Evolutionary conservation across 2,888 invertebrate genomes (phyloP).

Genomic region (Callosobruchus maculatus): DNA sequence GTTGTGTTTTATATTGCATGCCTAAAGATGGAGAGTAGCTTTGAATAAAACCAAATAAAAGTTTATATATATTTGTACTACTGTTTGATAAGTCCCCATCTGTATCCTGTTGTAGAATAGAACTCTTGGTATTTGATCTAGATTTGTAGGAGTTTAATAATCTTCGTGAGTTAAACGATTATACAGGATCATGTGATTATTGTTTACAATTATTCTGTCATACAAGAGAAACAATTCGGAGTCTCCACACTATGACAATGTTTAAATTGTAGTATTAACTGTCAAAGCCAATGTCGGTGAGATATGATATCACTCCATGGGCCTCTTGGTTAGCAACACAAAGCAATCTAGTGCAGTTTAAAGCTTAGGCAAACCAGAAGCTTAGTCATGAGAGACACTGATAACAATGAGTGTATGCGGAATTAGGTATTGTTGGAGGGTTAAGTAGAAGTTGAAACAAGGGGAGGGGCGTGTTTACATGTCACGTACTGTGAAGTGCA

Average conservation of each 20-base stretch:
- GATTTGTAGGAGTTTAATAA: no score
- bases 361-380: not conserved
- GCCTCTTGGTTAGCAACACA: not conserved
- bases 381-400: not conserved
- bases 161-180: no score
- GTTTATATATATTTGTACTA: no score
- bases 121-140: no score
- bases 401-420: conserved; percentile 5
- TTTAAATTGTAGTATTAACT: not conserved
- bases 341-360: not conserved
- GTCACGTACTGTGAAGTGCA: conserved; percentile 37
- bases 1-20: no score
- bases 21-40: no score
- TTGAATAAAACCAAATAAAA: no score
- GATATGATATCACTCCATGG: not conserved
- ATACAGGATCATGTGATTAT: no score
- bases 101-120: no score
- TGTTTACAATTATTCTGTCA: not conserved
- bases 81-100: no score
- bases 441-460: conserved; percentile 24
- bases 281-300: not conserved
- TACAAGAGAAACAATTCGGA: not conserved
- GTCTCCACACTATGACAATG: not conserved
- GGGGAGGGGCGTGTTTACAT: conserved; percentile 51
- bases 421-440: conserved; percentile 36